Base-by-base conservation (phyloP, 2,888 invertebrate species). In the Eristalis intricaria region DNA sequence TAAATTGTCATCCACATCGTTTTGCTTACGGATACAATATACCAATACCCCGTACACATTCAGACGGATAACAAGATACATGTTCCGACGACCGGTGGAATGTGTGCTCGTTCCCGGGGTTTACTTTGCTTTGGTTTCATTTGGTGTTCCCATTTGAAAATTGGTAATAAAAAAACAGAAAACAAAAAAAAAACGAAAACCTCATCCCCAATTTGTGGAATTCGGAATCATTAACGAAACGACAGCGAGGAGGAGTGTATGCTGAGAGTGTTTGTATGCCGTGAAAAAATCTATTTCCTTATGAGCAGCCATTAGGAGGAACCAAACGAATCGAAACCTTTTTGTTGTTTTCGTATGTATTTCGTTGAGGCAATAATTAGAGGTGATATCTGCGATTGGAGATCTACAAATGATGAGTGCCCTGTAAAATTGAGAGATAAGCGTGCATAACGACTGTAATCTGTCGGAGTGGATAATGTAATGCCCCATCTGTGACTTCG, bases 1-100 rank as follows among this genome's bases (percentile, higher is more conserved):
- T 86, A 86, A 86, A 86, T 86, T 86, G 86, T 86, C 86, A 83
- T 86, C 86, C 86, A 75, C 83, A 79, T 79, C 83, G 86, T 83
- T 79, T 86, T 83, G 78, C 86, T 65, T 79, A 86, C 50, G 50
- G 50, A 50, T 19, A 50, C 50, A 50, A 32, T 50, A 50, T 26
- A 26, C 2, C 2, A 2, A 26, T n/a, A n/a, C n/a, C 50, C 19
- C 50, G 19, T 19, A 50, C 50, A 50, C 78, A 78, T 82, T 61
- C 86, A 69, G 78, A 40, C 61, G 74, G 81, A 74, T 86, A 86
- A 86, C 86, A 86, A 86, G 86, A 38, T 38, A 38, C 38, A 77
- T 74, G 70, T 73, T 74, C 69, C 63, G 77, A 85, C 76, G 76
- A 76, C 81, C 74, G 76, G 76, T 81, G 50, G 50, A 50, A 50